phyloP scores from a whole-genome alignment of 2,888 invertebrate species.

The Drosophila heteroneura region DNA sequence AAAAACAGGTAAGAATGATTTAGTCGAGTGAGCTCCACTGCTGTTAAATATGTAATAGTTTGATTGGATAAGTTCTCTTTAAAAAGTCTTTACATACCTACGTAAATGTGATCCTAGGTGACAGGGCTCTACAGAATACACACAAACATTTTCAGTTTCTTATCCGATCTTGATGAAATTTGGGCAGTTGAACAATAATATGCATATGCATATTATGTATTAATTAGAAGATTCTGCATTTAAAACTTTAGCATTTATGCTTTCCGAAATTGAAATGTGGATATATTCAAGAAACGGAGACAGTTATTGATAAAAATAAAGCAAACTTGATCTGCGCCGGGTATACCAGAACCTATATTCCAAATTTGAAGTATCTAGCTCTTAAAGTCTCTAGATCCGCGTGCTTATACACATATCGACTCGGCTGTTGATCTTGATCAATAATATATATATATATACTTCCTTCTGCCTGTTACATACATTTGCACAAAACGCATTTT shows the following conservation, averaged over 20 bases:
- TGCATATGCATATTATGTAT: too few relatives aligned
- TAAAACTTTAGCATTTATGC: too few relatives aligned
- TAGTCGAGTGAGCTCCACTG: neutral
- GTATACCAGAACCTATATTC: neutral
- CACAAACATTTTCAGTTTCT: too few relatives aligned
- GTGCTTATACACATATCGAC: neutral
- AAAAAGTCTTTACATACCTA: neutral
- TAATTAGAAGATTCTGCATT: too few relatives aligned
- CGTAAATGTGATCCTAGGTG: too few relatives aligned
- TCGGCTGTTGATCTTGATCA: neutral
- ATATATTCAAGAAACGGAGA: neutral
- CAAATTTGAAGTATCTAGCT: neutral
- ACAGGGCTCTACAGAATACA: too few relatives aligned
- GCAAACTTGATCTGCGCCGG: rapidly evolving
- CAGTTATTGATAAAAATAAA: neutral
- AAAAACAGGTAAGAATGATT: neutral
- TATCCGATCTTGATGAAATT: too few relatives aligned
- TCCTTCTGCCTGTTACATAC: too few relatives aligned
- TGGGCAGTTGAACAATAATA: too few relatives aligned
- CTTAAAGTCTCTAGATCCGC: neutral
- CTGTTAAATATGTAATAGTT: neutral
- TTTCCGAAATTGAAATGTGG: neutral
- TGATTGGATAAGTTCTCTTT: neutral
- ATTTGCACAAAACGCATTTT: too few relatives aligned
- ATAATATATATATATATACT: too few relatives aligned